Base-by-base conservation (phyloP, 37 sponge, comb jelly and placozoan species). In the Diacarnus erythraeanus region DNA sequence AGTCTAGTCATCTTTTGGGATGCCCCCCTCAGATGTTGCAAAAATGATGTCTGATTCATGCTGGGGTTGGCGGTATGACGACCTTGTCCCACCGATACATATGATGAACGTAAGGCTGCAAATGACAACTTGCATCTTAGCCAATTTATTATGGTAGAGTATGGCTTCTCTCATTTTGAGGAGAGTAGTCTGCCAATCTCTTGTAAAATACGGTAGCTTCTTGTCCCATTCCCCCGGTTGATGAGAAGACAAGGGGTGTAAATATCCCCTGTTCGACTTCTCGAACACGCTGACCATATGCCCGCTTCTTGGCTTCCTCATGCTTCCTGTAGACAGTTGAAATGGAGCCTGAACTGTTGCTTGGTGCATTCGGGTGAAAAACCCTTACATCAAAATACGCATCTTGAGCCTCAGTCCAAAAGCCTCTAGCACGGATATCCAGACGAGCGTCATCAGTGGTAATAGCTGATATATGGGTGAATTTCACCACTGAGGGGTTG, bases 301-400 rank as follows among this genome's bases (percentile, higher is more conserved):
- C 78, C 21, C 78, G 2, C 9, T 21, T 60, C 27, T 60, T 60
- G 26, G 23, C 61, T 6, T 42, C 29, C 66, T 78, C 78, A 54
- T 78, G 78, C 43, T 31, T 64, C 67, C 44, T 78, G 66, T 78
- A 78, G 56, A 64, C 67, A 40, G 44, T 18, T 27, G 67, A 59
- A 57, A 61, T n/a, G 22, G 9, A 21, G 23, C 27, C 27, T 23
- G 78, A 66, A 78, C 78, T 51, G 27, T 66, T 42, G 27, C 78
- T 78, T 23, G 81, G 64, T 35, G 81, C 81, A 60, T 81, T 72
- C 17, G 81, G 72, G 63, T 81, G 56, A 43, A 81, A 81, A 35
- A 81, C 81, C 81, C 72, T 22, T 42, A 81, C 81, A 72, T 81
- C 72, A 59, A 80, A 80, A 71, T 70, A 80, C 57, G 71, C 80